Base-by-base conservation (phyloP, 2,113 vertebrate genomes). In the Tympanuchus pallidicinctus region DNA sequence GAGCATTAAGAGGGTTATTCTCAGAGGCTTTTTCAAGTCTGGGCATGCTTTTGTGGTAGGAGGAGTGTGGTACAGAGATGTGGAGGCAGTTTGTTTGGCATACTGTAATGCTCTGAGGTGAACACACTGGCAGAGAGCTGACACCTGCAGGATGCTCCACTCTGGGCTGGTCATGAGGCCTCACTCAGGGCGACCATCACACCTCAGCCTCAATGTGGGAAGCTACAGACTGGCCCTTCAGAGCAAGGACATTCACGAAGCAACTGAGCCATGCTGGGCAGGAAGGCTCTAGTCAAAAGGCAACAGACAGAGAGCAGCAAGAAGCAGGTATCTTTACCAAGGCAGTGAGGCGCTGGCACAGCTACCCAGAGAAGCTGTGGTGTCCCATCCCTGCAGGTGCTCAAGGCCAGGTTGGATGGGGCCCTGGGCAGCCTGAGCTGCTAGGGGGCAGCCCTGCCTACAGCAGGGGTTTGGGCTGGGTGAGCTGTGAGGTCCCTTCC, bases 101-200 rank as follows among this genome's bases (percentile, higher is more conserved):
- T 1, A 0, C 10, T 4, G 12, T 28, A 22, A 3, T 3, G 6
- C 10, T 10, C 28, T 21, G 0, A 0, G 4, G 4, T 2, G 50
- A 54, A 21, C 6, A 11, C 8, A 15, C 42, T 56, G 80, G 45
- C 25, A 52, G 1, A 30, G 8, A 81, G 15, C 38, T 11, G 13
- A n/a, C 36, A 54, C 18, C 24, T 5, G 2, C 21, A 19, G 28
- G 2, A 18, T 84, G 32, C 59, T 38, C 3, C 11, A 0, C 30
- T 50, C 30, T 3, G 3, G 45, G 15, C 43, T 86, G 18, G 24
- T 34, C 60, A 22, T 20, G 7, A 50, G 27, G 8, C 4, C 7
- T 36, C 5, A 4, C 24, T 54, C 25, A 43, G 36, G n/a, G n/a
- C 5, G 2, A 43, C 16, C 32, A 50, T 74, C 0, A 0, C 18